A percentile compares a stretch with the other conserved stretches of the same genome.
Conservation (phyloP, 35 echinoderm and acorn worm genomes). For the Nesometra sesokonis region DNA sequence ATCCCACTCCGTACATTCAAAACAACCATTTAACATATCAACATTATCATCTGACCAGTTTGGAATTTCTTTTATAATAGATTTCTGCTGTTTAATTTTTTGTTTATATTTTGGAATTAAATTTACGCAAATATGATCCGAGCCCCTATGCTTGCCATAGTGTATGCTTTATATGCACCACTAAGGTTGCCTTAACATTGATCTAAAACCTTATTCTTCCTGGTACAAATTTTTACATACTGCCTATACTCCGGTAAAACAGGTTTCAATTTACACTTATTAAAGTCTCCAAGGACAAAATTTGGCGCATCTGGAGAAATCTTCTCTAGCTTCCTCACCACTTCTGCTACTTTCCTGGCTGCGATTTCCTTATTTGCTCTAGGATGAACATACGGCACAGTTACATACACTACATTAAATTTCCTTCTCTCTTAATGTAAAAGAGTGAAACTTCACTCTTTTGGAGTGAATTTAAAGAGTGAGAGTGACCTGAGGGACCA, state of each 20-base stretch:
- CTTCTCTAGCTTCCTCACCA: background rate
- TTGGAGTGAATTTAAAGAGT: too few species aligned
- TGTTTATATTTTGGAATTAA: slow-evolving; percentile 13
- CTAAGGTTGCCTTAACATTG: slow-evolving; percentile 23
- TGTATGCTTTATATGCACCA: slow-evolving; percentile 14
- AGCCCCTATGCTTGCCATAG: background rate
- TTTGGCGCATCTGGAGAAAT: slow-evolving; percentile 21
- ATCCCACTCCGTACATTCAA: slow-evolving; percentile 32
- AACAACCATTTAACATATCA: background rate
- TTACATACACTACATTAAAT: background rate
- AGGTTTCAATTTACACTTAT: slow-evolving; percentile 6
- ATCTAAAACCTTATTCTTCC: background rate
- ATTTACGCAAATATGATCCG: slow-evolving; percentile 20
- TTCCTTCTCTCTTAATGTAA: too few species aligned
- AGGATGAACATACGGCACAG: slow-evolving; percentile 26
- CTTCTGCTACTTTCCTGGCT: background rate
- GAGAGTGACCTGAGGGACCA: too few species aligned
- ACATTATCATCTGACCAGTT: slow-evolving; percentile 8
- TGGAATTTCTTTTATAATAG: background rate
- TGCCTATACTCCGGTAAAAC: slow-evolving; percentile 18
- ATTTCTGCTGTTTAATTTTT: slow-evolving; percentile 14
- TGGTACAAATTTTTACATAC: slow-evolving; percentile 6
- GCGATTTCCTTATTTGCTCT: background rate
- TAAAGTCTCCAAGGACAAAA: slow-evolving; percentile 31
- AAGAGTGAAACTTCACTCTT: too few species aligned